Conservation (phyloP, 2,797 vertebrate species). For the Rhodeus uyekii region DNA sequence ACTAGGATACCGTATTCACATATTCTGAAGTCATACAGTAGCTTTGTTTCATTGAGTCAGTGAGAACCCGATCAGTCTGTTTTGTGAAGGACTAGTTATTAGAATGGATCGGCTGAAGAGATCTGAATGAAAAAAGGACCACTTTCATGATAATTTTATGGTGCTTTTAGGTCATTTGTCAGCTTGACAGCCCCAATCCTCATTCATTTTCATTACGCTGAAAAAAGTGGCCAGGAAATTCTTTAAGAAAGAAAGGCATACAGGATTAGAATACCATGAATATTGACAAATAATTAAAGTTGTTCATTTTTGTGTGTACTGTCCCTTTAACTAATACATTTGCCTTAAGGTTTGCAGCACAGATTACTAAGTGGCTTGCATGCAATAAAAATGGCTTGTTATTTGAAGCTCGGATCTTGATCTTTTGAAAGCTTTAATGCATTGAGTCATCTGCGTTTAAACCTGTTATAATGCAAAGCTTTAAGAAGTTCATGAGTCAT, state of each 20-base stretch:
- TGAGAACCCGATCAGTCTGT: neutral
- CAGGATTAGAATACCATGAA: neutral
- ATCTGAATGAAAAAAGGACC: neutral
- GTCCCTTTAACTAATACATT: neutral
- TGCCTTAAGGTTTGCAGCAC: neutral
- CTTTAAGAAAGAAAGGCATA: neutral
- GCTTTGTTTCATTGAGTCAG: neutral
- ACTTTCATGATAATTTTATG: neutral
- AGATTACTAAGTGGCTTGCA: neutral
- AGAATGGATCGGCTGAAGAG: neutral
- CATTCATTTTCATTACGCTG: neutral
- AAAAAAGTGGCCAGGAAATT: neutral
- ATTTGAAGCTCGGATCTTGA: slow-evolving; percentile 7
- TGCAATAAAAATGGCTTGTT: neutral
- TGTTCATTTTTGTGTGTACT: neutral
- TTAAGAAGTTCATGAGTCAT: slow-evolving; percentile 9
- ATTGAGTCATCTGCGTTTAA: neutral
- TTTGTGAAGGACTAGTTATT: neutral
- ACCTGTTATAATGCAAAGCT: slow-evolving; percentile 8
- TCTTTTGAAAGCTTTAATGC: slow-evolving; percentile 10
- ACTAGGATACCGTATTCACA: neutral
- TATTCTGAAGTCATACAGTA: neutral
- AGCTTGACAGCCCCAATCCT: neutral
- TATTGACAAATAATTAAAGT: neutral
- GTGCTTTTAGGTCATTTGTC: neutral